Evolutionary conservation across 1,140 invertebrate genomes (phyloP).

Genomic region (Vanessa tameamea): DNA sequence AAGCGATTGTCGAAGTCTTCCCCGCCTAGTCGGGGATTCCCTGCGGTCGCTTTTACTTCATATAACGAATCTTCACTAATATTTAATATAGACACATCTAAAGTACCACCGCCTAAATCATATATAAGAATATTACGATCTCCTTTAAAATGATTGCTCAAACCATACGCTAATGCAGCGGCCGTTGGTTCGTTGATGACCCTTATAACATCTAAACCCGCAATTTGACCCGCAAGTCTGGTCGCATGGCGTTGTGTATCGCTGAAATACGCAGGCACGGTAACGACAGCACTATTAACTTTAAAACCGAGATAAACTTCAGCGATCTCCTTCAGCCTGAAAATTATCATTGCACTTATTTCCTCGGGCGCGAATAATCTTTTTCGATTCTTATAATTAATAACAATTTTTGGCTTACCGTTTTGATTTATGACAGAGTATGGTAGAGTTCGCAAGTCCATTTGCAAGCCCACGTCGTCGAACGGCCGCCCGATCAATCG

Average conservation of each 20-base stretch:
- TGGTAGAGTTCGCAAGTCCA: conserved; percentile 85
- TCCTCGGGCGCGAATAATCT: conserved; percentile 85
- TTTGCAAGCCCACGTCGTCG: conserved; percentile 78
- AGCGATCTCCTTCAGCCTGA: conserved; percentile 83
- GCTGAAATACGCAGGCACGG: conserved; percentile 88
- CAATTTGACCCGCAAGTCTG: conserved; percentile 84
- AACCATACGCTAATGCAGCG: conserved; percentile 86
- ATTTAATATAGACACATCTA: conserved; percentile 89
- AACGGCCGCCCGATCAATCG: conserved; percentile 58
- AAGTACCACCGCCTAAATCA: conserved; percentile 85
- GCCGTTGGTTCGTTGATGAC: conserved; percentile 89
- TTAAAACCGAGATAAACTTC: conserved; percentile 83
- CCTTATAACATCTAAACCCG: conserved; percentile 85
- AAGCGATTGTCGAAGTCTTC: conserved; percentile 90
- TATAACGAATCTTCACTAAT: conserved; percentile 86
- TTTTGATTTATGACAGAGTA: conserved; percentile 83
- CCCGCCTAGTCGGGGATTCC: conserved; percentile 83
- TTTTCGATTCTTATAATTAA: conserved; percentile 80
- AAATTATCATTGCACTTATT: conserved; percentile 83
- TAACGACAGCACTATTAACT: conserved; percentile 82
- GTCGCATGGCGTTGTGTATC: conserved; percentile 86
- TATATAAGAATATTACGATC: conserved; percentile 83
- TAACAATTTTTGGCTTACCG: conserved; percentile 83
- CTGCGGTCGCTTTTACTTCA: conserved; percentile 86
- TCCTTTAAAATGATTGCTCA: conserved; percentile 85